phyloP scores from a whole-genome alignment of 2,113 vertebrate genomes.

The Indri indri region DNA sequence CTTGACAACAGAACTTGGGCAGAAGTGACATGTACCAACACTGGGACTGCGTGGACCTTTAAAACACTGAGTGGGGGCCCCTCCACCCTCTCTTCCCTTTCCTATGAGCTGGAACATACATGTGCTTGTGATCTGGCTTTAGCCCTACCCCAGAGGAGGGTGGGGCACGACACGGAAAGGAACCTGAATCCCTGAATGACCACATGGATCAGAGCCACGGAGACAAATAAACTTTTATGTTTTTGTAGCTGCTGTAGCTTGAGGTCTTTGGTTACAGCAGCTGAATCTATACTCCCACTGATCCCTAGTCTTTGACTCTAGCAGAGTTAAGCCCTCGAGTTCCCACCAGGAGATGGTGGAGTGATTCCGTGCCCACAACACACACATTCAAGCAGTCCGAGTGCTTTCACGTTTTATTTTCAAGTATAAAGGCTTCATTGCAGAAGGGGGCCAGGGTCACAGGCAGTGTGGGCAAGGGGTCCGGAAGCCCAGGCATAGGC shows the following conservation, averaged over 20 bases:
- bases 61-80: too few species aligned
- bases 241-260: neutral
- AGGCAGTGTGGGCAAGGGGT: constrained; percentile 32
- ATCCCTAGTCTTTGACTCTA: neutral
- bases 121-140: neutral
- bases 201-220: neutral
- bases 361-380: neutral
- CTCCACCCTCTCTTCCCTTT: neutral
- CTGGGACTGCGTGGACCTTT: neutral
- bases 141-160: neutral
- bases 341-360: neutral
- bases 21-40: rapidly evolving
- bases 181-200: neutral
- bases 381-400: neutral
- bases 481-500: neutral
- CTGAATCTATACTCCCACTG: neutral
- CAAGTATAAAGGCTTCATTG: constrained; percentile 75
- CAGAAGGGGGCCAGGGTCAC: constrained; percentile 46
- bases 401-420: constrained; percentile 66
- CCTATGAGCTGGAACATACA: neutral
- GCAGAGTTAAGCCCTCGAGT: neutral
- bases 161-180: neutral
- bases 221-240: neutral
- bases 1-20: neutral
- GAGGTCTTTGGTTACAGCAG: neutral